Evolutionary conservation across 2,797 vertebrate genomes (phyloP), one percentile per base, ranked within the genome.

Genomic region (Setipinna tenuifilis): DNA sequence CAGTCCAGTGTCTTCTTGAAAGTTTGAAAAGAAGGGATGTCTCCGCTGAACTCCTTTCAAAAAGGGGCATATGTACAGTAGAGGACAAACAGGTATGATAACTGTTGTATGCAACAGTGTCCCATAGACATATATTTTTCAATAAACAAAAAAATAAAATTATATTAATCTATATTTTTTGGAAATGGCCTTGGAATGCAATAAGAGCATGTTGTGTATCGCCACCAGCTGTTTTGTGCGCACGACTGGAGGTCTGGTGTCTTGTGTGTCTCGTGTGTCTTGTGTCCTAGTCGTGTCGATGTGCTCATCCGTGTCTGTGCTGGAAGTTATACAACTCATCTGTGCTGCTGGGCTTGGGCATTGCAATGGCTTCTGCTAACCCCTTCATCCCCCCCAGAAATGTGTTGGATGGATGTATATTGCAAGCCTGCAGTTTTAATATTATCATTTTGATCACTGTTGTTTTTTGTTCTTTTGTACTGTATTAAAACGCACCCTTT

Each of bases 181-280:
- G 89, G 87, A 93, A 95, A 96, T 96, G 95, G 95, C 95, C 83
- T 95, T 95, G 95, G 95, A 95, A 95, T 95, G 94, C 94, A 95
- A 94, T 41, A 95, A 91, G 91, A 90, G 94, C 94, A 94, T 95
- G 95, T 91, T 86, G 71, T 82, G 85, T 59, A 48, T 83, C 31
- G 19, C 82, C 65, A 31, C 23, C 57, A 19, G 50, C 35, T 58
- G 71, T 85, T 85, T 85, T 83, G 85, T 86, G 78, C 89, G 94
- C 94, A 95, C 92, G 94, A 31, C 87, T 65, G 71, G 87, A 87
- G 83, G 82, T 75, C 71, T 83, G 59, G 28, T 82, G 84, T 83
- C 58, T 92, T 90, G 65, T 87, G 85, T 82, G 83, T 57, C 54
- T 83, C 84, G 65, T 87, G 82, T 86, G 71, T 62, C 35, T n/a